Conservation (phyloP, 1,140 invertebrate genomes). For the Drosophila jambulina region DNA sequence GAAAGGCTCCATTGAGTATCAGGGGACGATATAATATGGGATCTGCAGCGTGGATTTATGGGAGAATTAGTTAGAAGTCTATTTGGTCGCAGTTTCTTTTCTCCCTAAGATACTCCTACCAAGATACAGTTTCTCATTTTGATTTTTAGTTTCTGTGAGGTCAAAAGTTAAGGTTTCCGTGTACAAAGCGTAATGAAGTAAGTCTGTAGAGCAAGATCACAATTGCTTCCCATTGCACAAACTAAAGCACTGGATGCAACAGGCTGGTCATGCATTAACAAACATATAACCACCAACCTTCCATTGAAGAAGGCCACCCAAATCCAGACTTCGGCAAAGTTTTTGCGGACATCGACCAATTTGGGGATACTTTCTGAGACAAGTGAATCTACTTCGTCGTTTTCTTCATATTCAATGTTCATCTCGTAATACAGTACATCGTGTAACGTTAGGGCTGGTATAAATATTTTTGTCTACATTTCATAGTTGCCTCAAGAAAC, state of each 20-base stretch:
- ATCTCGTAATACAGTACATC: neutral
- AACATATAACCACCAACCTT: conserved; percentile 53
- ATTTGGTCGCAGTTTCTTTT: neutral
- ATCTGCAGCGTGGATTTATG: conserved; percentile 17
- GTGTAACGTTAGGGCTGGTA: neutral
- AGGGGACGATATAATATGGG: neutral
- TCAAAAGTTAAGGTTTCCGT: neutral
- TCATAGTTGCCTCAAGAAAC: neutral
- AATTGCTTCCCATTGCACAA: neutral
- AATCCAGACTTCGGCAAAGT: conserved; percentile 69
- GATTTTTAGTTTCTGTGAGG: neutral
- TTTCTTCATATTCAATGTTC: neutral
- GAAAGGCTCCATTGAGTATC: neutral
- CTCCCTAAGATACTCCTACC: neutral
- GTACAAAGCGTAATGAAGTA: neutral
- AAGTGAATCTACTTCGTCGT: conserved; percentile 2
- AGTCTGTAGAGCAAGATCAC: neutral
- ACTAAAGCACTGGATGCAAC: neutral
- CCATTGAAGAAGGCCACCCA: conserved; percentile 30
- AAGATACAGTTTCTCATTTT: neutral
- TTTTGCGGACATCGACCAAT: conserved; percentile 39
- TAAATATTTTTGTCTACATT: conserved; percentile 2
- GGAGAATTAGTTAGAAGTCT: neutral
- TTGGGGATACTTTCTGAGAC: neutral
- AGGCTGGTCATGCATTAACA: conserved; percentile 19